phyloP scores from a whole-genome alignment of 2,797 vertebrate genomes.

The Australoheros facetus region DNA sequence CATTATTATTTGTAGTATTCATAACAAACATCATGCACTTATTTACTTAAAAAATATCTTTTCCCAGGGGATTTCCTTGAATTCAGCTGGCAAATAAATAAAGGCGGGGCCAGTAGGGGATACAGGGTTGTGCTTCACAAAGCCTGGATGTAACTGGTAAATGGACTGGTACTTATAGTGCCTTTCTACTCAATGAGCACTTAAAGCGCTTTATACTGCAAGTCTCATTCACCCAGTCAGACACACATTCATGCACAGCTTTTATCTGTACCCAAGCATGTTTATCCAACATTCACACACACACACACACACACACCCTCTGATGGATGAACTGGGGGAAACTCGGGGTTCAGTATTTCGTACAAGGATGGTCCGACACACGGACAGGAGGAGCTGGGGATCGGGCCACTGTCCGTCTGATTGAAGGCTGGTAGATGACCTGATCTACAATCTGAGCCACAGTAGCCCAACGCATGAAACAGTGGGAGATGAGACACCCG shows the following conservation, averaged over 20 bases:
- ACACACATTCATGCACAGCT: no score
- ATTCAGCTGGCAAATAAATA: accelerated
- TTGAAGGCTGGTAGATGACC: neutral
- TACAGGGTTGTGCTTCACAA: neutral
- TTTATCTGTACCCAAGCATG: no score
- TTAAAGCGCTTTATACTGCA: no score
- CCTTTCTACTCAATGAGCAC: no score
- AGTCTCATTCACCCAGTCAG: no score
- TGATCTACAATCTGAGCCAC: neutral
- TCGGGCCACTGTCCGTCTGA: neutral
- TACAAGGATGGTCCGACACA: neutral
- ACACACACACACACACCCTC: neutral
- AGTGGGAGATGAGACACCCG: no score
- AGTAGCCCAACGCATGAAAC: no score
- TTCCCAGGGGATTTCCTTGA: neutral
- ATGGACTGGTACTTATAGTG: no score
- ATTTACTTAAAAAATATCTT: neutral
- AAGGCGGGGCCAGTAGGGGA: neutral
- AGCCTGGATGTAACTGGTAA: no score
- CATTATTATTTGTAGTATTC: neutral
- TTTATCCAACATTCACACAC: accelerated
- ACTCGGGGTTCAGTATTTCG: neutral
- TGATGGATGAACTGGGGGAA: neutral
- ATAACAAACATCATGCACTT: neutral
- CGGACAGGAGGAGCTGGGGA: neutral